Conservation (phyloP, 2,113 vertebrate genomes). For the Alligator mississippiensis region DNA sequence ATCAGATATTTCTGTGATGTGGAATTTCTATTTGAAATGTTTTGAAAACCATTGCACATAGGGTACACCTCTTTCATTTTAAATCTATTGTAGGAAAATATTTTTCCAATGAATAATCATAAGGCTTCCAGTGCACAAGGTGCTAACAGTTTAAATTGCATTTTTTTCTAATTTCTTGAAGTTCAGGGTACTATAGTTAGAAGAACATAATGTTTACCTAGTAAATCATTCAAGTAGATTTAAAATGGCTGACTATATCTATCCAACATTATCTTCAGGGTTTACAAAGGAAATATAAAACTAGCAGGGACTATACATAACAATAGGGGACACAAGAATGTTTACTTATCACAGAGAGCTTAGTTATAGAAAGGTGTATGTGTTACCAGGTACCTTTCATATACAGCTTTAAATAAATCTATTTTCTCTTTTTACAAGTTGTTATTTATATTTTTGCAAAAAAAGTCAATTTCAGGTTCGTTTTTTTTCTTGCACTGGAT, state of each 20-base stretch:
- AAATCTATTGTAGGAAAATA: neutral
- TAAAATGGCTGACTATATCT: neutral
- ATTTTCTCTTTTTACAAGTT: neutral
- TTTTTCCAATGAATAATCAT: neutral
- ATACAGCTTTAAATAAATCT: neutral
- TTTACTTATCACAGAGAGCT: neutral
- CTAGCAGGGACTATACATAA: neutral
- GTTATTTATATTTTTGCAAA: neutral
- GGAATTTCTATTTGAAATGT: constrained; percentile 16
- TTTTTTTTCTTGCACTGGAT: neutral
- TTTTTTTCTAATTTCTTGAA: neutral
- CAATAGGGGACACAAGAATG: neutral
- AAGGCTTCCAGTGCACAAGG: neutral
- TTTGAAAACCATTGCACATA: constrained; percentile 16
- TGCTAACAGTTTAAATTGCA: neutral
- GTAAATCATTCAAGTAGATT: neutral
- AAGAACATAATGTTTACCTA: neutral
- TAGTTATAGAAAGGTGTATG: neutral
- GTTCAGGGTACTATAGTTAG: neutral
- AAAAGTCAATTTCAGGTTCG: neutral
- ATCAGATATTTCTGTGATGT: constrained; percentile 28
- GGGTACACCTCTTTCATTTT: neutral
- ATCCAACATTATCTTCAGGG: neutral
- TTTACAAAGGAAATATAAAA: neutral
- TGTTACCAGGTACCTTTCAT: neutral